Conservation (phyloP, 2,888 invertebrate species). For the Ypsolopha sequella region DNA sequence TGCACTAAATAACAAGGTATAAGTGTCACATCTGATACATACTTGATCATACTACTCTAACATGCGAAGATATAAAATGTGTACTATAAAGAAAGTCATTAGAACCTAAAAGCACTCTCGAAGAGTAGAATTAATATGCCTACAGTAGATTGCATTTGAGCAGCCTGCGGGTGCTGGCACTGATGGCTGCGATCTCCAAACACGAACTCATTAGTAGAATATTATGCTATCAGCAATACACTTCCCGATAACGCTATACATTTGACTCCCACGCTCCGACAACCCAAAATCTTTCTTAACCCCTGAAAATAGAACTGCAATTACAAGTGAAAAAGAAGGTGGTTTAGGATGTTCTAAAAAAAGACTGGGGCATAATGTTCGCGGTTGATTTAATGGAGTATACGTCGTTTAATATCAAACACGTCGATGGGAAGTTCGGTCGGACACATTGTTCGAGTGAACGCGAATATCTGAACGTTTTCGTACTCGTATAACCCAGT, state of each 20-base stretch:
- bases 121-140: conserved; percentile 6
- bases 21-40: no score
- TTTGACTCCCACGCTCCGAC: background rate
- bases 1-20: no score
- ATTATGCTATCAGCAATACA: conserved; percentile 21
- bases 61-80: no score
- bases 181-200: conserved; percentile 16
- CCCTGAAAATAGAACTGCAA: background rate
- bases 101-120: background rate
- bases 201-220: conserved; percentile 24
- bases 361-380: conserved; percentile 12
- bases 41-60: no score
- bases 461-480: background rate
- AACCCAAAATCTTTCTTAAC: conserved; percentile 1
- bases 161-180: conserved; percentile 10
- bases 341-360: background rate
- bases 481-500: background rate
- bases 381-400: conserved; percentile 17
- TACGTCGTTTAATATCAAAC: conserved; percentile 15
- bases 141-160: conserved; percentile 9
- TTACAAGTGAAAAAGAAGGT: background rate
- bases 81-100: background rate
- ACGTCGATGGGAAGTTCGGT: background rate
- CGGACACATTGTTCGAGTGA: background rate
- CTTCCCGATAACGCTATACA: conserved; percentile 12